Conservation (phyloP, 2,113 vertebrate genomes). For the Excalfactoria chinensis region DNA sequence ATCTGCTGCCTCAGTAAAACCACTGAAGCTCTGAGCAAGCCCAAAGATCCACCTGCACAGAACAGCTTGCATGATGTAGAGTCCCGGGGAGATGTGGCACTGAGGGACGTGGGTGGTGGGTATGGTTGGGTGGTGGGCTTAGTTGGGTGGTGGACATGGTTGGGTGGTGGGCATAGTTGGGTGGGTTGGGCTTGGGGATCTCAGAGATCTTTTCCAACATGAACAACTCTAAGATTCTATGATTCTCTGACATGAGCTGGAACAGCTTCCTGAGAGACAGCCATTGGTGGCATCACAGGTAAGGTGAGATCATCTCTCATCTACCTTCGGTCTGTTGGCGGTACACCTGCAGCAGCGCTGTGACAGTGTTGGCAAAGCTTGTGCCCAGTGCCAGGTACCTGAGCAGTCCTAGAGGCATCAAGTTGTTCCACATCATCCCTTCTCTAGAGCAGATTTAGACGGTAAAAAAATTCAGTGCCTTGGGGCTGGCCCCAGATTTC, state of each 20-base stretch:
- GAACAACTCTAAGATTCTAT: no score
- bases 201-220: no score
- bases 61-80: fast-evolving
- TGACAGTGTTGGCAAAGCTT: not conserved
- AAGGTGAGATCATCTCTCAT: not conserved
- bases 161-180: no score
- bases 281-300: not conserved
- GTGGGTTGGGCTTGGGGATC: no score
- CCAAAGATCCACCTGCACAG: not conserved
- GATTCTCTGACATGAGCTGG: not conserved
- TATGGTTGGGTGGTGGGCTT: no score
- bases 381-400: not conserved
- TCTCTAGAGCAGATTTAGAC: not conserved
- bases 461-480: not conserved
- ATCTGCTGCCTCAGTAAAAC: not conserved
- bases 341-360: not conserved
- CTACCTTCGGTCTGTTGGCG: not conserved
- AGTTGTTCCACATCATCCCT: not conserved
- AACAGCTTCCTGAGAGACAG: not conserved
- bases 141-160: no score
- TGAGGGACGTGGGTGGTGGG: no score
- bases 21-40: not conserved
- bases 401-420: not conserved
- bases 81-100: not conserved
- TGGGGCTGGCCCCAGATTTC: not conserved